Conservation (phyloP, 2,888 invertebrate species). For the Cerastis leucographa region DNA sequence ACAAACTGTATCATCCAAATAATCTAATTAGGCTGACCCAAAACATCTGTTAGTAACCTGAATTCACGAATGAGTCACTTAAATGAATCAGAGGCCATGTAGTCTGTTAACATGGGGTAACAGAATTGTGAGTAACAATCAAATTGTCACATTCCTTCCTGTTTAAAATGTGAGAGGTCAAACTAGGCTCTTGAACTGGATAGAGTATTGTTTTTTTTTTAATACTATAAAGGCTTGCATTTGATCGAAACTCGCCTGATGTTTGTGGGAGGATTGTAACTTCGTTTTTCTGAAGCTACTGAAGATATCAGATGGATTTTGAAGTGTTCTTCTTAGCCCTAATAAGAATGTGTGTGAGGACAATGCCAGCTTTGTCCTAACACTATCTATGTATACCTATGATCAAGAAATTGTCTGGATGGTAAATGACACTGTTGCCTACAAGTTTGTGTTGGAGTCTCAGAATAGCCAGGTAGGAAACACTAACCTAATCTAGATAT, state of each 20-base stretch:
- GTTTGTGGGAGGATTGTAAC: neutral
- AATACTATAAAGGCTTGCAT: too few species aligned
- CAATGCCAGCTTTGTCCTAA: too few species aligned
- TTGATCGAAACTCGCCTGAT: too few species aligned
- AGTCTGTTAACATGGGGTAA: constrained; percentile 36
- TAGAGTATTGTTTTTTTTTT: neutral
- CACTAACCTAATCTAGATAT: neutral
- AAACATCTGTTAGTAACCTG: constrained; percentile 29
- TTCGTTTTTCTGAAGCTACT: neutral
- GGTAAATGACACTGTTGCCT: neutral
- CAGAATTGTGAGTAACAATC: constrained; percentile 49
- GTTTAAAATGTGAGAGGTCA: constrained; percentile 21
- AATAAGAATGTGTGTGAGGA: too few species aligned
- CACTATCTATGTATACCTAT: too few species aligned
- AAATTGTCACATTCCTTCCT: constrained; percentile 27
- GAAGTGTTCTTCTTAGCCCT: neutral
- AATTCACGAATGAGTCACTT: constrained; percentile 49
- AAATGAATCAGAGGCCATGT: constrained; percentile 45
- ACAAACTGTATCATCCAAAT: constrained; percentile 20
- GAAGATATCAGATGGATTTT: neutral
- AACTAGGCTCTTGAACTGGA: constrained; percentile 8
- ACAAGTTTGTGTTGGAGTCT: neutral
- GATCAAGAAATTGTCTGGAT: neutral
- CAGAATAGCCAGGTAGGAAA: neutral
- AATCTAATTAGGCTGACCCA: constrained; percentile 29